phyloP scores from a whole-genome alignment of 2,113 vertebrate genomes.

The Diadophis punctatus region DNA sequence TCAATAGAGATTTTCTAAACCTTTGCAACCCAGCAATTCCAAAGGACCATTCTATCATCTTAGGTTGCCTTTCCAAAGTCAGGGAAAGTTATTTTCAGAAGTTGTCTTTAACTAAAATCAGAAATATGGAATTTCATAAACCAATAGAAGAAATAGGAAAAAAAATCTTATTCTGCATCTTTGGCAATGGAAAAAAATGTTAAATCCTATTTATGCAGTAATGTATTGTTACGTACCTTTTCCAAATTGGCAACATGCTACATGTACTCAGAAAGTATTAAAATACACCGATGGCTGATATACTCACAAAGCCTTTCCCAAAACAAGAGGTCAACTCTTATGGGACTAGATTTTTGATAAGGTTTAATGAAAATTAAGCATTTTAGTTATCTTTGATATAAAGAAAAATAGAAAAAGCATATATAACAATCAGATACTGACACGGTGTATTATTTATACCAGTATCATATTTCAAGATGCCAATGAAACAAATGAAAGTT shows the following conservation, averaged over 20 bases:
- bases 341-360: neutral
- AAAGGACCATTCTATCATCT: neutral
- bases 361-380: neutral
- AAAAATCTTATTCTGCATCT: neutral
- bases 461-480: neutral
- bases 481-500: neutral
- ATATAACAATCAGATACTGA: neutral
- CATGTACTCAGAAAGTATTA: neutral
- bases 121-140: neutral
- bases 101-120: neutral
- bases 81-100: neutral
- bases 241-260: neutral
- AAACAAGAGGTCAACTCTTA: neutral
- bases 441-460: neutral
- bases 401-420: neutral
- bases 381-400: neutral
- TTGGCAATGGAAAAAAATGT: neutral
- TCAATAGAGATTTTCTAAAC: neutral
- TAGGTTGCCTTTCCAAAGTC: accelerated
- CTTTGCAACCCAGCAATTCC: neutral
- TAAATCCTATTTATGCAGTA: neutral
- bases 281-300: neutral
- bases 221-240: conserved; percentile 10
- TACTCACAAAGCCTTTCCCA: neutral
- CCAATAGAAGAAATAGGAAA: neutral